A percentile compares a stretch with the other conserved stretches of the same genome.
These are phyloP conservation scores for Heliconius hermathena DNA, from an alignment of 1,140 invertebrate genomes.

Conservation along the genomic window DNA sequence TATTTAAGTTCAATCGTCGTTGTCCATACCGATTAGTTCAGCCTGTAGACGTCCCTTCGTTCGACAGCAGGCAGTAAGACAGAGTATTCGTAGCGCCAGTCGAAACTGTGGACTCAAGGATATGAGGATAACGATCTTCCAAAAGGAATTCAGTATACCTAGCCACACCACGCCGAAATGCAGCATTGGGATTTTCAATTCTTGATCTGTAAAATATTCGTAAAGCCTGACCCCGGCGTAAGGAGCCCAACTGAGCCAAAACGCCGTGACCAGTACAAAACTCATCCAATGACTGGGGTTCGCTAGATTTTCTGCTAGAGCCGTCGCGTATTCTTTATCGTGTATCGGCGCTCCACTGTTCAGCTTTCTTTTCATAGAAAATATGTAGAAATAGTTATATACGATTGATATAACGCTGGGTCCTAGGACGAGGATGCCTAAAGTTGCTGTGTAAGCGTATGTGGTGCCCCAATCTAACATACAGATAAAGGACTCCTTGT, in stretches of 20 bases:
- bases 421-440: conserved; percentile 94
- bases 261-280: conserved; percentile 93
- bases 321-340: conserved; percentile 96
- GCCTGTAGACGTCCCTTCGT: conserved; percentile 89
- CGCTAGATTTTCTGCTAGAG: conserved; percentile 93
- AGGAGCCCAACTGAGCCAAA: conserved; percentile 96
- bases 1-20: conserved; percentile 85
- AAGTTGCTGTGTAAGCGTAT: conserved; percentile 95
- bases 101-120: conserved; percentile 95
- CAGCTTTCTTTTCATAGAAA: conserved; percentile 92
- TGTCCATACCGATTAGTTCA: conserved; percentile 91
- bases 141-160: conserved; percentile 95
- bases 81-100: conserved; percentile 91
- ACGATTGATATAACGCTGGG: conserved; percentile 96
- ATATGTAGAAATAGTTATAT: conserved; percentile 96
- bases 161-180: conserved; percentile 97
- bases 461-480: conserved; percentile 97
- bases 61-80: conserved; percentile 94
- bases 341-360: conserved; percentile 91
- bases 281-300: conserved; percentile 98
- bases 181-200: conserved; percentile 90
- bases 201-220: conserved; percentile 82
- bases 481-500: conserved; percentile 93
- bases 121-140: conserved; percentile 95
- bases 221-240: conserved; percentile 89